These are phyloP conservation scores for Tetragnatha montana DNA, from an alignment of 2,888 invertebrate species.

Conservation along the genomic window DNA sequence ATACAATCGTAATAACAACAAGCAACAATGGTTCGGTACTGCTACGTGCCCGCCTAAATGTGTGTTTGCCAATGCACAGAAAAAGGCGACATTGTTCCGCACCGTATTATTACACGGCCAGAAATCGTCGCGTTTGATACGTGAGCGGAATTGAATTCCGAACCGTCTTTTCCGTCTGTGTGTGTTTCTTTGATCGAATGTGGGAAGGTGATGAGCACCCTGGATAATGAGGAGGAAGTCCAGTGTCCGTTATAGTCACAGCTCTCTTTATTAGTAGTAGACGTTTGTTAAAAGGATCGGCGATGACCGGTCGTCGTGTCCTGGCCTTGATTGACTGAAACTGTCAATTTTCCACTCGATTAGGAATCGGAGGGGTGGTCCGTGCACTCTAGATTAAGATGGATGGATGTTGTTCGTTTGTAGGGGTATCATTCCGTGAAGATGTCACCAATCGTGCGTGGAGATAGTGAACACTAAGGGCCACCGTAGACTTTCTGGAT, in stretches of 20 bases:
- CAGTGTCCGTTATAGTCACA: conserved; percentile 17
- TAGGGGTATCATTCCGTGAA: background rate
- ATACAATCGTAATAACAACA: conserved; percentile 44
- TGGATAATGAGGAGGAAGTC: conserved; percentile 51
- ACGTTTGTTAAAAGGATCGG: background rate
- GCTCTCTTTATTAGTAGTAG: background rate
- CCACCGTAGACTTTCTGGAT: too few relatives aligned
- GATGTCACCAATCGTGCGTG: background rate
- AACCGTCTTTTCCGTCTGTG: background rate
- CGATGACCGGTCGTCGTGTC: background rate
- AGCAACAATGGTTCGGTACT: conserved; percentile 55
- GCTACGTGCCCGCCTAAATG: conserved; percentile 57
- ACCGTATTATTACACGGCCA: conserved; percentile 52
- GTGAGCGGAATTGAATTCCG: conserved; percentile 44
- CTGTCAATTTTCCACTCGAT: conserved; percentile 1
- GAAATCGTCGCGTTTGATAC: conserved; percentile 45
- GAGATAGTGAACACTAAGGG: too few relatives aligned
- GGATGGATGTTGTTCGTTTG: background rate
- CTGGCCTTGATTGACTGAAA: background rate
- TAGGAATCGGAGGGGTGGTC: background rate
- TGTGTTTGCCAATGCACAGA: conserved; percentile 33
- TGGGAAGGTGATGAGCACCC: conserved; percentile 47
- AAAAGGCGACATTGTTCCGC: conserved; percentile 39
- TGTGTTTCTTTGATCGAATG: conserved; percentile 35
- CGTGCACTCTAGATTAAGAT: background rate